Evolutionary conservation across 2,888 invertebrate genomes (phyloP), one percentile per base, ranked within the genome.

Genomic region (Micoletzkya japonica): DNA sequence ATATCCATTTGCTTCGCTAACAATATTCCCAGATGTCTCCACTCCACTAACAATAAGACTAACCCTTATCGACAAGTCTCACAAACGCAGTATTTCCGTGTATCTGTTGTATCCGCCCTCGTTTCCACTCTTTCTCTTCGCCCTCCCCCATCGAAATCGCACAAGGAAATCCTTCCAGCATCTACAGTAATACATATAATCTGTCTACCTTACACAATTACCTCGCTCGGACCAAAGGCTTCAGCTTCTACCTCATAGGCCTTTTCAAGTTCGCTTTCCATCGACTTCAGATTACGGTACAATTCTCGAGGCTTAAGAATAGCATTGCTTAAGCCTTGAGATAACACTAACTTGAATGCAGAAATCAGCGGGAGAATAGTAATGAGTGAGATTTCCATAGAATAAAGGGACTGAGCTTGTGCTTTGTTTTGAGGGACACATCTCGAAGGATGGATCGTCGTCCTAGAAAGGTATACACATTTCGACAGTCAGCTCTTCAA

Each of bases 291-390:
- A 61, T 61, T 61, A 14, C 49, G 49, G 28, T 49, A 26, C 3
- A 49, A 36, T 6, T 61, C 44, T 61, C 39, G 36, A 6, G 59
- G 59, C 59, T 59, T 7, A 37, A 37, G 7, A 39, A 24, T 6
- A 24, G 32, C 3, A 4, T 59, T n/a, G n/a, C n/a, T n/a, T n/a
- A n/a, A n/a, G n/a, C n/a, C n/a, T n/a, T 10, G 0, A n/a, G 52
- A 6, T n/a, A 10, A 6, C n/a, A 32, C 61, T 30, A 17, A 61
- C 61, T 34, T 61, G 61, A 3, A 61, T 32, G 30, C 61, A 61
- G 32, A 61, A 61, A n/a, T 61, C 61, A 10, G 32, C 32, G 6
- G 61, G 61, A 30, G 61, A 61, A 34, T 61, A 61, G n/a, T 49
- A 61, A 7, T 61, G 61, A 20, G 61, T 61, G 24, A 36, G 44